Evolutionary conservation across 2,113 vertebrate genomes (phyloP).

Genomic region (Pelecanus crispus): DNA sequence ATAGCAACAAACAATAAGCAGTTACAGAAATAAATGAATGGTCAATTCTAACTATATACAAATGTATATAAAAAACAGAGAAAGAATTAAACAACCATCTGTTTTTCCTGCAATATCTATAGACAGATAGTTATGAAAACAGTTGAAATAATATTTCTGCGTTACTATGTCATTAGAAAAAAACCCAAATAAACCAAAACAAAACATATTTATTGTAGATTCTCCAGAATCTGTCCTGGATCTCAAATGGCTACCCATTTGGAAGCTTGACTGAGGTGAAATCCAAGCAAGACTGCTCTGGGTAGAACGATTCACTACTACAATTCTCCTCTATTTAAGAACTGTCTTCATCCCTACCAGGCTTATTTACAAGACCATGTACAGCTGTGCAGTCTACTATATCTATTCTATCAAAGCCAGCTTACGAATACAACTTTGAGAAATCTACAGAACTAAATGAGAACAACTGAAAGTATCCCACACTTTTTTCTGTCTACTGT

Average conservation of each 20-base stretch:
- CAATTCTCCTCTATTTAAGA: background rate
- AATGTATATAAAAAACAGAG: background rate
- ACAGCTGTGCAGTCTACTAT: background rate
- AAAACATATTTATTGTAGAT: background rate
- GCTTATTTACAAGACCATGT: background rate
- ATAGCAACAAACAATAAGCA: background rate
- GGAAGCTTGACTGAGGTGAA: background rate
- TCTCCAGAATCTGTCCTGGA: background rate
- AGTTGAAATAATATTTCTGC: background rate
- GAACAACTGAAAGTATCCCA: background rate
- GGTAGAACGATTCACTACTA: background rate
- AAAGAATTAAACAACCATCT: background rate
- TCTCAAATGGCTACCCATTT: background rate
- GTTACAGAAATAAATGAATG: background rate
- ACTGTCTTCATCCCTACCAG: background rate
- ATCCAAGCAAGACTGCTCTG: background rate
- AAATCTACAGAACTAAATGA: background rate
- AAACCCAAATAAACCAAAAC: background rate
- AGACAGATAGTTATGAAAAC: background rate
- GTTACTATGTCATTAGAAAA: background rate
- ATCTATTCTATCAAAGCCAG: background rate
- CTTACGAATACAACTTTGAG: background rate
- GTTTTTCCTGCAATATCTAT: background rate
- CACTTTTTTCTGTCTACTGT: background rate
- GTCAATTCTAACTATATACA: background rate